Evolutionary conservation across 2,113 vertebrate genomes (phyloP).

Genomic region (Mugil cephalus): DNA sequence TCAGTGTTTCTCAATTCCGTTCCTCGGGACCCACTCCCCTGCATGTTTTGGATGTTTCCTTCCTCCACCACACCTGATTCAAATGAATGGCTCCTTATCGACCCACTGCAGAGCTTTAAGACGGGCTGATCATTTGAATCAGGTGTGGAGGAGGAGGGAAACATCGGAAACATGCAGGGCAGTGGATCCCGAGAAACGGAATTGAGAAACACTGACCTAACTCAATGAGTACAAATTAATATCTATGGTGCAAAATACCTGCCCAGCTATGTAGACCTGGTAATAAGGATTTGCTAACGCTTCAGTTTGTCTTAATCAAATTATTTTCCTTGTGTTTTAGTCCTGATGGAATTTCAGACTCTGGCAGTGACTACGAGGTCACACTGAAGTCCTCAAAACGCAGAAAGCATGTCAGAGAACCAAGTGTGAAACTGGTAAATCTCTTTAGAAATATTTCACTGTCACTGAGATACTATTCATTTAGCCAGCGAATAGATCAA

Average conservation of each 20-base stretch:
- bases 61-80: no score
- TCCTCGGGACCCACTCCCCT: no score
- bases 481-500: neutral
- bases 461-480: neutral
- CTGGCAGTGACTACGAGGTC: slow-evolving; percentile 84
- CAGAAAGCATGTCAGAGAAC: slow-evolving; percentile 35
- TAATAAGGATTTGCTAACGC: neutral
- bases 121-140: no score
- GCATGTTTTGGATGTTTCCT: no score
- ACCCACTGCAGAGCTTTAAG: no score
- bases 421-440: slow-evolving; percentile 33
- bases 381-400: slow-evolving; percentile 65
- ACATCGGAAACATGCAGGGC: no score
- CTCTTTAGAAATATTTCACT: neutral
- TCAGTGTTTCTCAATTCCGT: no score
- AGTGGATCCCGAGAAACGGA: no score
- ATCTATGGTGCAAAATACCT: neutral
- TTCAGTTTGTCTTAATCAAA: neutral
- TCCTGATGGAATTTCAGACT: slow-evolving; percentile 63
- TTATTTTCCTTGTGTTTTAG: slow-evolving; percentile 46
- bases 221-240: no score
- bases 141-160: no score
- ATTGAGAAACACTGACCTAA: no score
- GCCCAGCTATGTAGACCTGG: neutral
- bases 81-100: no score